Evolutionary conservation across 2,113 vertebrate genomes (phyloP).

Genomic region (Oreochromis tanganicae): DNA sequence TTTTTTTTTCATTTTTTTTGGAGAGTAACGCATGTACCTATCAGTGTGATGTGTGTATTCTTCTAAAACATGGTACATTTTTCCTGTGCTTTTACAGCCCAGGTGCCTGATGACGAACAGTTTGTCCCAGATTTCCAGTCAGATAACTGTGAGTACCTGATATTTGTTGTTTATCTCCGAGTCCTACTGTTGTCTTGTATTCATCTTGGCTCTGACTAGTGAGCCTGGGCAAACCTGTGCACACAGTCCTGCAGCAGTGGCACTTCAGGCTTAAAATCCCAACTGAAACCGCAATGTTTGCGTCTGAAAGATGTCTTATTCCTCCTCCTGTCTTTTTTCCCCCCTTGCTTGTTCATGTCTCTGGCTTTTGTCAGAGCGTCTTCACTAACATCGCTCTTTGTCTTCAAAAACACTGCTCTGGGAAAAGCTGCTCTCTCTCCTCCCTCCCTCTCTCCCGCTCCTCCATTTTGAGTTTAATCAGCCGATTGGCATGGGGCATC

Average conservation of each 20-base stretch:
- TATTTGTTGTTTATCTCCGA: neutral
- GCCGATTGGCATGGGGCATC: conserved; percentile 65
- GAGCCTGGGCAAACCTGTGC: neutral
- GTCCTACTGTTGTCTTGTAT: neutral
- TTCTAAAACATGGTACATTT: neutral
- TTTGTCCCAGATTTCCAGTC: conserved; percentile 98
- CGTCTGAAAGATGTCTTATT: neutral
- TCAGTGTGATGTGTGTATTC: neutral
- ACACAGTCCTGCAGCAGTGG: neutral
- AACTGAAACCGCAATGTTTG: neutral
- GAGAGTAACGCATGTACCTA: neutral
- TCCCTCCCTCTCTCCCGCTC: neutral
- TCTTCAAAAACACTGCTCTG: neutral
- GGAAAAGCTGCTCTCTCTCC: neutral
- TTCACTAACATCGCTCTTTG: neutral
- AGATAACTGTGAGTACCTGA: conserved; percentile 88
- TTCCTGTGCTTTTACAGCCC: conserved; percentile 67
- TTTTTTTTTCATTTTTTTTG: neutral
- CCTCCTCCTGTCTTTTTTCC: neutral
- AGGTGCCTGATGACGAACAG: conserved; percentile 96
- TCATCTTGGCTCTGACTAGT: neutral
- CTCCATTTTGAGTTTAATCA: conserved; percentile 69
- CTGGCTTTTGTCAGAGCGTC: neutral
- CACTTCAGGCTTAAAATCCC: neutral
- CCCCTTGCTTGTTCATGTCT: neutral